Conservation (phyloP, 2,797 vertebrate genomes). For the Heliangelus exortis region DNA sequence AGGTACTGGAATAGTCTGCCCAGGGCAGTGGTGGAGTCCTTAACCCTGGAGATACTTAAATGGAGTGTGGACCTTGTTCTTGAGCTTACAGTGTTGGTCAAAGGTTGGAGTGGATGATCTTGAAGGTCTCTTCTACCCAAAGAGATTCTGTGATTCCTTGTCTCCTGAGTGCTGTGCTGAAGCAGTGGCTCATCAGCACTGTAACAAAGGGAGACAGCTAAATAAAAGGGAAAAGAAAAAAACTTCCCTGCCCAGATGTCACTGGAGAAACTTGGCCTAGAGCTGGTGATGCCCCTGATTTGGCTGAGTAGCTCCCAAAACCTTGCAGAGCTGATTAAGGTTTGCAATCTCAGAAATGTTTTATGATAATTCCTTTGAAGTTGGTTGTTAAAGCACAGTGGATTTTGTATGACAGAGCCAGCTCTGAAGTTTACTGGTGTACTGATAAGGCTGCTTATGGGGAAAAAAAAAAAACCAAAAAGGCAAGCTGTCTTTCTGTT, state of each 20-base stretch:
- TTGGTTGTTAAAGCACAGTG: background rate
- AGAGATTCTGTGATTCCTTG: no score
- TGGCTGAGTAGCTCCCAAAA: background rate
- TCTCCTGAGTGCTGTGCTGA: accelerated
- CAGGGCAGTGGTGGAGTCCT: no score
- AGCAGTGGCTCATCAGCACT: accelerated
- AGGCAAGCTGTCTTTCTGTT: background rate
- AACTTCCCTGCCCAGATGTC: accelerated
- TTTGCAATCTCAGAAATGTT: background rate
- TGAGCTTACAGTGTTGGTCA: no score
- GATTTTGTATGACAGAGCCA: background rate
- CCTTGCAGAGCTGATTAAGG: background rate
- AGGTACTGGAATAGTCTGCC: no score
- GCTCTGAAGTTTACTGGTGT: background rate
- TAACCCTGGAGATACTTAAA: no score
- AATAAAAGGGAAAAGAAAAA: background rate
- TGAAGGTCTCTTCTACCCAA: no score
- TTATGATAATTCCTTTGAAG: background rate
- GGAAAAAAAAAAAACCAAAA: background rate
- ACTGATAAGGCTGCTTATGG: background rate
- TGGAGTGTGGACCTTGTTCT: no score
- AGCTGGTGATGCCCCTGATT: background rate
- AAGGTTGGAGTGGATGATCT: no score
- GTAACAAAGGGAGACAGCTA: accelerated
- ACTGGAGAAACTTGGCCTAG: accelerated